Conservation (phyloP, 1,140 invertebrate genomes). For the Hirudo medicinalis region DNA sequence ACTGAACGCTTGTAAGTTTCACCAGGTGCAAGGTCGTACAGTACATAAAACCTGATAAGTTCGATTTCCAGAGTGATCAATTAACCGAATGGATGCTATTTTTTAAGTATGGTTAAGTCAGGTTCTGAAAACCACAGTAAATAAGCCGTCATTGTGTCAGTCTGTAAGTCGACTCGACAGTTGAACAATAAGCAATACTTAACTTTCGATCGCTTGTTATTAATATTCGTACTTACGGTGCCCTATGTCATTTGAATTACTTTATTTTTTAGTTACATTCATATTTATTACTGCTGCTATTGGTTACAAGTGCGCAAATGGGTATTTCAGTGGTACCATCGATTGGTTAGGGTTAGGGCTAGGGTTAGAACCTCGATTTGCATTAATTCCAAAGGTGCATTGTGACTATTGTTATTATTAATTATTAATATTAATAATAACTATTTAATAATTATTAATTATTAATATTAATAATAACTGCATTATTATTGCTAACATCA, state of each 20-base stretch:
- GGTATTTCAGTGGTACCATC: neutral
- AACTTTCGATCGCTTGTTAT: neutral
- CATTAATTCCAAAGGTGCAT: too few relatives aligned
- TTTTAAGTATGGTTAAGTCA: neutral
- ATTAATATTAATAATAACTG: neutral
- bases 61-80: too few relatives aligned
- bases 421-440: neutral
- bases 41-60: too few relatives aligned
- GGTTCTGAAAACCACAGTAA: neutral
- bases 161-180: neutral
- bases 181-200: neutral
- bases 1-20: too few relatives aligned
- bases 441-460: neutral
- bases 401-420: neutral
- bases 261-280: neutral
- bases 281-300: constrained; percentile 3
- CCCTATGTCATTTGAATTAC: neutral
- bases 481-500: neutral
- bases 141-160: neutral
- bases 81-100: too few relatives aligned
- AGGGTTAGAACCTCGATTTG: too few relatives aligned
- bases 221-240: neutral
- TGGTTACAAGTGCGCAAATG: neutral
- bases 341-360: too few relatives aligned
- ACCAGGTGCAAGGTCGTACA: too few relatives aligned